Conservation (phyloP, 2,113 vertebrate genomes). For the Dipodomys stephensi region DNA sequence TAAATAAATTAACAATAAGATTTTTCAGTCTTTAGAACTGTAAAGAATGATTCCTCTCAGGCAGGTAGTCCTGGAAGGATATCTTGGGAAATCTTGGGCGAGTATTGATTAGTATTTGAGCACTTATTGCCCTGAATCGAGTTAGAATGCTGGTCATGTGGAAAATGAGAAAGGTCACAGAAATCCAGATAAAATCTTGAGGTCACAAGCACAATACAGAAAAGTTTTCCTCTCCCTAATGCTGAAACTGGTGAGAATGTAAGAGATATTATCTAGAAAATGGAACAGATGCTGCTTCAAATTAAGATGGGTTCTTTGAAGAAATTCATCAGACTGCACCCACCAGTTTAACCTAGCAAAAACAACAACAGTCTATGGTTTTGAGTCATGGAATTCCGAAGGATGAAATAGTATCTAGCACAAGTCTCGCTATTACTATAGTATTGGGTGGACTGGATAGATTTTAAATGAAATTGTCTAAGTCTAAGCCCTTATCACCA, state of each 20-base stretch:
- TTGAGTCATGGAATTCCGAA: neutral
- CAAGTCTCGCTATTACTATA: neutral
- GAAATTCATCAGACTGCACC: neutral
- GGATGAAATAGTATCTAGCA: neutral
- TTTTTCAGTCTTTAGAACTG: neutral
- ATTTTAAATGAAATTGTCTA: neutral
- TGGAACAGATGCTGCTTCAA: neutral
- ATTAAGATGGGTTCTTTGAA: neutral
- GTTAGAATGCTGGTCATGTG: slow-evolving; percentile 11
- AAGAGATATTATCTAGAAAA: neutral
- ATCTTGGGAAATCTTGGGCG: neutral
- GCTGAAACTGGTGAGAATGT: neutral
- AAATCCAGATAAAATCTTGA: neutral
- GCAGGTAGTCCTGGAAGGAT: neutral
- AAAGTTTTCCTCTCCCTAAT: neutral
- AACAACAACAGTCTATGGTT: neutral
- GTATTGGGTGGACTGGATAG: neutral
- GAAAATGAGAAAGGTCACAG: neutral
- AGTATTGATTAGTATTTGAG: neutral
- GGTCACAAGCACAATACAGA: neutral
- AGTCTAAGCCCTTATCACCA: neutral
- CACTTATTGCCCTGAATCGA: neutral
- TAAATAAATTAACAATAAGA: neutral
- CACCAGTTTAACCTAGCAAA: neutral
- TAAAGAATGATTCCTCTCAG: neutral